A percentile compares a stretch with the other conserved stretches of the same genome.
Conservation (phyloP, 2,888 invertebrate genomes). For the Furcula furcula region DNA sequence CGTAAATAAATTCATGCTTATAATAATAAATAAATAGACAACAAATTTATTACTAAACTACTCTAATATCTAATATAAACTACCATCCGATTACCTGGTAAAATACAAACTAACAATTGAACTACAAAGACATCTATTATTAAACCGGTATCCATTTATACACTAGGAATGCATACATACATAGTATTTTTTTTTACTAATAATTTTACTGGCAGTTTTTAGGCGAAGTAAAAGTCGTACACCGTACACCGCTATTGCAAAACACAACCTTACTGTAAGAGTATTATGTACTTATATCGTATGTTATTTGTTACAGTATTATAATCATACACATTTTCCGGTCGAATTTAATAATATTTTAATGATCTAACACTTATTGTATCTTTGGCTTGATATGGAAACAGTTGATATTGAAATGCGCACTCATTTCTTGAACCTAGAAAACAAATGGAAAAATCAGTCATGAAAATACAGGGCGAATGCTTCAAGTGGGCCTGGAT, state of each 20-base stretch:
- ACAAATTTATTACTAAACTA: too few species aligned
- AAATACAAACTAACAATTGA: too few species aligned
- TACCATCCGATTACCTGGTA: too few species aligned
- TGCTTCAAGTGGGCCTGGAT: too few species aligned
- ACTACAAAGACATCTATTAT: too few species aligned
- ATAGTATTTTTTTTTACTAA: too few species aligned
- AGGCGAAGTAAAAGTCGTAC: neutral
- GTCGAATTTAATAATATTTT: conserved; percentile 14
- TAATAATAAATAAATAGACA: neutral
- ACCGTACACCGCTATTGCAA: conserved; percentile 17
- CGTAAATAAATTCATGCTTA: conserved; percentile 3
- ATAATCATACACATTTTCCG: conserved; percentile 13
- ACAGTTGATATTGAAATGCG: conserved; percentile 94
- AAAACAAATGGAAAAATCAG: conserved; percentile 35
- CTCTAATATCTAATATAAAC: too few species aligned
- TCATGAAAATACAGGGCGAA: conserved; percentile 1
- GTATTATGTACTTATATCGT: conserved; percentile 9
- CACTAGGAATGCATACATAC: too few species aligned
- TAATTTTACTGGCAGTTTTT: neutral
- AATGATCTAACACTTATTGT: conserved; percentile 41
- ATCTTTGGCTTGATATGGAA: conserved; percentile 83
- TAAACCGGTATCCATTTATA: too few species aligned
- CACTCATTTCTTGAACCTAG: conserved; percentile 97
- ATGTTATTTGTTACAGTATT: neutral
- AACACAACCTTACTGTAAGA: conserved; percentile 19